A percentile compares a stretch with the other conserved stretches of the same genome.
phyloP scores from a whole-genome alignment of 2,888 invertebrate species.

The Stegophylla sp. region DNA sequence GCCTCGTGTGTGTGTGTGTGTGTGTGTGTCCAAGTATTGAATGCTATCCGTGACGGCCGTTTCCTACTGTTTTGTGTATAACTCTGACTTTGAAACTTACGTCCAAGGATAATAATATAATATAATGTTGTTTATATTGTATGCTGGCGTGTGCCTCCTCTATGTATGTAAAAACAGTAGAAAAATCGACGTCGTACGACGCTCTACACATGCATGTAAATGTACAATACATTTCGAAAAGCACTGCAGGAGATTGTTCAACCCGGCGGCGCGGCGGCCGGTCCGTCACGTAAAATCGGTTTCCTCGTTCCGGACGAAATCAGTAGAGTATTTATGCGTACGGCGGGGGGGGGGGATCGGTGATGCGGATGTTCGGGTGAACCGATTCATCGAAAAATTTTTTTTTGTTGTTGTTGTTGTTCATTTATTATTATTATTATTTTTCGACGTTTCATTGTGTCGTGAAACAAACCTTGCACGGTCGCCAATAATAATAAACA shows the following conservation, averaged over 20 bases:
- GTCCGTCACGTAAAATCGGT: conserved; percentile 23
- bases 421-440: not conserved
- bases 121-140: not conserved
- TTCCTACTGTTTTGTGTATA: conserved; percentile 39
- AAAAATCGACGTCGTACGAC: not conserved
- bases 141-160: not conserved
- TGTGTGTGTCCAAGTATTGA: not conserved
- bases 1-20: too few relatives aligned
- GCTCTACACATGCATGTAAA: not conserved
- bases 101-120: conserved; percentile 14
- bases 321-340: not conserved
- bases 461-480: not conserved
- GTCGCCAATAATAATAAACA: not conserved
- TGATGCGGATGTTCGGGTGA: conserved; percentile 23
- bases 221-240: not conserved
- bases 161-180: not conserved
- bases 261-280: not conserved
- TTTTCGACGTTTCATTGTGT: not conserved
- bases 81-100: not conserved
- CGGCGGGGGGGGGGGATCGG: not conserved
- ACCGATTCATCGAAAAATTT: not conserved
- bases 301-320: conserved; percentile 22
- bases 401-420: too few relatives aligned
- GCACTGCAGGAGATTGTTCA: conserved; percentile 2
- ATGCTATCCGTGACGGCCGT: not conserved